A percentile compares a stretch with the other conserved stretches of the same genome.
These are phyloP conservation scores for Myoxocephalus aenaeus DNA, from an alignment of 2,797 vertebrate species.

Conservation along the genomic window DNA sequence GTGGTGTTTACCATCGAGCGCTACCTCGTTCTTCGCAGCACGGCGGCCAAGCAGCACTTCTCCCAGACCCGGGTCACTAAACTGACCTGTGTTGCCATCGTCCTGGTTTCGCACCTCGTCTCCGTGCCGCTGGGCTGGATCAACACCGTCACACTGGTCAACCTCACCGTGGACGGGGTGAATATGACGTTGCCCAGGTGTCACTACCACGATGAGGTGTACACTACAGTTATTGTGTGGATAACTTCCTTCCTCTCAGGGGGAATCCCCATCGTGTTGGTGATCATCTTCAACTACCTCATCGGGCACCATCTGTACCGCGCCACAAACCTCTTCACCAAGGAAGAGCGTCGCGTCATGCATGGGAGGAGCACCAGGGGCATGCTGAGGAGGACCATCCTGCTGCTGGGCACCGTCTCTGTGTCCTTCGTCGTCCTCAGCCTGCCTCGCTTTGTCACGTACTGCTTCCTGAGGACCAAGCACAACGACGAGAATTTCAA, in stretches of 20 bases:
- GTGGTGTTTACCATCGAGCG: constrained; percentile 86
- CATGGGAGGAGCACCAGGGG: constrained; percentile 64
- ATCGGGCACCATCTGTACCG: constrained; percentile 75
- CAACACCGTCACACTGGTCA: constrained; percentile 67
- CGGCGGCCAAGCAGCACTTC: constrained; percentile 62
- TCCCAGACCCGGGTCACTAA: constrained; percentile 72
- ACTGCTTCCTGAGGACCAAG: constrained; percentile 85
- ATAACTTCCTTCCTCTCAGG: constrained; percentile 82
- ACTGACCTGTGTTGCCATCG: constrained; percentile 72
- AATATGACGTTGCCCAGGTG: constrained; percentile 73
- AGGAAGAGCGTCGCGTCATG: constrained; percentile 78
- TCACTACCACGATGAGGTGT: constrained; percentile 71
- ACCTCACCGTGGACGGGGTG: constrained; percentile 59
- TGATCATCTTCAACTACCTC: constrained; percentile 84
- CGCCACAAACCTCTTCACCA: constrained; percentile 79
- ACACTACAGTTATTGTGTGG: constrained; percentile 82
- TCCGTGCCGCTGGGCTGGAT: constrained; percentile 84
- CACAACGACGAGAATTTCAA: constrained; percentile 79
- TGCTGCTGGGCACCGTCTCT: constrained; percentile 81
- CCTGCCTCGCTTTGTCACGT: constrained; percentile 85
- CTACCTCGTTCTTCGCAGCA: constrained; percentile 82
- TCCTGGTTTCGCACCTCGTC: constrained; percentile 78
- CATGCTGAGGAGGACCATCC: constrained; percentile 76
- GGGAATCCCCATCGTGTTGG: constrained; percentile 80
- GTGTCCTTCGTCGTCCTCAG: constrained; percentile 80